A percentile compares a stretch with the other conserved stretches of the same genome.
These are phyloP conservation scores for Andrena fulva DNA, from an alignment of 2,888 invertebrate species.

Conservation along the genomic window DNA sequence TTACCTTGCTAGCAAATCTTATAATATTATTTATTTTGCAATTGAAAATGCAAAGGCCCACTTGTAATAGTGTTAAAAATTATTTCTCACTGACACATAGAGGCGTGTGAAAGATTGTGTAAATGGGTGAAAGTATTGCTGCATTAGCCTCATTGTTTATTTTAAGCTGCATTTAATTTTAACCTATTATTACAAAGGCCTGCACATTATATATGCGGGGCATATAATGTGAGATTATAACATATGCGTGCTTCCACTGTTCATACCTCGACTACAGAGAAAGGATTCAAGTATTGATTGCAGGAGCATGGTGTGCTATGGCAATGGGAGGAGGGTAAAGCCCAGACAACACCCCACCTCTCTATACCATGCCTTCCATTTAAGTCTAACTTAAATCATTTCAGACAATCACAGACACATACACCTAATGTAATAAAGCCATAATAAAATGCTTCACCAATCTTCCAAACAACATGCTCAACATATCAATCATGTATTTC, in stretches of 20 bases:
- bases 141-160: conserved; percentile 49
- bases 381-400: conserved; percentile 68
- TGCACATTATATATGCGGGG: conserved; percentile 35
- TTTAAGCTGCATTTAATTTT: conserved; percentile 54
- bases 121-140: conserved; percentile 43
- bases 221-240: conserved; percentile 56
- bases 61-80: neutral
- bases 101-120: conserved; percentile 8
- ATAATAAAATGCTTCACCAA: conserved; percentile 42
- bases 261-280: conserved; percentile 77
- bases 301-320: conserved; percentile 79
- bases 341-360: conserved; percentile 81
- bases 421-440: conserved; percentile 33
- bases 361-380: conserved; percentile 75
- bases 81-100: neutral
- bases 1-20: neutral
- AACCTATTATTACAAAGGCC: conserved; percentile 51
- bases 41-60: neutral
- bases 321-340: conserved; percentile 79
- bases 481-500: conserved; percentile 23
- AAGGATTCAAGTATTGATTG: conserved; percentile 84
- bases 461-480: conserved; percentile 11
- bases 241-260: conserved; percentile 69
- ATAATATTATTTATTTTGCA: neutral
- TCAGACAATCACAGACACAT: conserved; percentile 50